Base-by-base conservation (phyloP, 1,140 invertebrate species). In the Psilanteris sp. region DNA sequence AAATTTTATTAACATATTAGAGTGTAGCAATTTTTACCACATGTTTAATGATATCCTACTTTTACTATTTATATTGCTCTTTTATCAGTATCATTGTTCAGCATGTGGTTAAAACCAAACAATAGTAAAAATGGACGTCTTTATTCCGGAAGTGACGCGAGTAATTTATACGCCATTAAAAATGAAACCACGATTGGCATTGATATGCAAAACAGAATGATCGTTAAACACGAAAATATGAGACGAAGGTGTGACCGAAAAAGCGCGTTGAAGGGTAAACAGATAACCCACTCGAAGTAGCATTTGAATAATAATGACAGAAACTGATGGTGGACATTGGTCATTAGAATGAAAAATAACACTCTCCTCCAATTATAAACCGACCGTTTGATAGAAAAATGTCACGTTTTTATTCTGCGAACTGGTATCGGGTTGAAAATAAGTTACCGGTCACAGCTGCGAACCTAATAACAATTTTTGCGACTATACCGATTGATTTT, bases 181-280 rank as follows among this genome's bases (percentile, higher is more conserved):
- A 61, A 48, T 32, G 13, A 50, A 59, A 62, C 24, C 22, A 15
- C 27, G 13, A 10, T 48, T 62, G 4, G 32, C 72, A 81, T 83
- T 81, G 76, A 83, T 81, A 83, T 83, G 81, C 78, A 80, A 83
- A 83, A 39, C 26, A 10, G 29, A 36, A 24, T 64, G 44, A 62
- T 73, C 76, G 77, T 81, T 83, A 80, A 43, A 71, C 39, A 29
- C 62, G 46, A 76, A 73, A 74, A 77, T 66, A 70, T 66, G 76
- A 75, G 55, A 66, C 68, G 77, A 62, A 78, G 79, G 77, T 77
- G 77, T 79, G 70, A 81, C 76, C 68, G 46, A 32, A 29, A 6
- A 29, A 16, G 44, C 20, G 36, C 15, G 44, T 43, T 36, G 31
- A 70, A 76, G 67, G 61, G 67, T 67, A 59, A 72, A 78, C 70